Base-by-base conservation (phyloP, 2,797 vertebrate genomes). In the Pangasius krempfi region DNA sequence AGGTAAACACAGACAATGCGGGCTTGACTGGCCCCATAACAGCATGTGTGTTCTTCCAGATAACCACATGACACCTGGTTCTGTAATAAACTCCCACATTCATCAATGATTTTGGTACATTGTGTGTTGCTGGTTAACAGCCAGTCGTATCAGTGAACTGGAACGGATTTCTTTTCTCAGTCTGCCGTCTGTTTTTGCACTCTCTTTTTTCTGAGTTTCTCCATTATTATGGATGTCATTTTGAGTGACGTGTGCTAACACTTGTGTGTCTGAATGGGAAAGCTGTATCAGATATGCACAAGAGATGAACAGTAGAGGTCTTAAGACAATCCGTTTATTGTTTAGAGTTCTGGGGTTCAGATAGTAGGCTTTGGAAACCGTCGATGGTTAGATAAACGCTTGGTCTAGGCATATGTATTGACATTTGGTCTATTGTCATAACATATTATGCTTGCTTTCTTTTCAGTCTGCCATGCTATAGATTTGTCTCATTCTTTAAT, bases 61-160 rank as follows among this genome's bases (percentile, higher is more conserved):
- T 88, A 79, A 88, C 75, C 33, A 13, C 60, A 79, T 66, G 81
- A 78, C 82, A 88, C 72, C 87, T 88, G 88, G 18, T 79, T 88
- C 83, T 88, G 18, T n/a, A 37, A 80, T 85, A 70, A 72, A 88
- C 83, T 58, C 83, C 88, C 62, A 79, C 83, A 80, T 85, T 44
- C 73, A 70, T 85, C 22, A 58, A 47, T 85, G 73, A 56, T 62
- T 79, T 85, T 27, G 75, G 82, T 70, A 58, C 73, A 68, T 22
- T 56, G 47, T 54, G 72, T 66, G 58, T 27, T 52, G 81, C 87
- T 84, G 81, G 81, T 85, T 54, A 64, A 70, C 73, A 87, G 87
- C 85, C 80, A 88, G 54, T 47, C 56, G n/a, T 56, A 73, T 86
- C 54, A 80, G 62, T 73, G 72, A 72, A 89, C 14, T 84, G 87